Base-by-base conservation (phyloP, 2,113 vertebrate species). In the Pomatorhinus ruficollis region DNA sequence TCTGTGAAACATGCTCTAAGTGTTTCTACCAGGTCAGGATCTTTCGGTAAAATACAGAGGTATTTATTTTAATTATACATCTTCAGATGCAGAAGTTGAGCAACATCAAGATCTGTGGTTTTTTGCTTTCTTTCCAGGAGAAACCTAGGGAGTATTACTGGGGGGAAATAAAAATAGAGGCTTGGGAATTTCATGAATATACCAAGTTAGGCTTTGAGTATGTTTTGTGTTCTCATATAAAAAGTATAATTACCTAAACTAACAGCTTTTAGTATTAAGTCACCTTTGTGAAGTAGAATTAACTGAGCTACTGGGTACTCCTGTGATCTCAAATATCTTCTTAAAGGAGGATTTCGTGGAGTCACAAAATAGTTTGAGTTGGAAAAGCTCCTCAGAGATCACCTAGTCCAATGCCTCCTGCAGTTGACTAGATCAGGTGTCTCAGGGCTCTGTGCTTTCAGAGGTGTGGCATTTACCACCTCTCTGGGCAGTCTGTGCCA, bases 81-180 rank as follows among this genome's bases (percentile, higher is more conserved):
- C 12, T 89, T 74, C 42, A 74, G 37, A 57, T 42, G 20, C 10
- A 52, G 40, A 68, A 81, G 21, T 11, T 83, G 8, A 77, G 15
- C 11, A 83, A 45, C n/a, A 45, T 64, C n/a, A 64, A 60, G n/a
- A 80, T 5, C 24, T 72, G 40, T 72, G 49, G 24, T 61, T 85
- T 83, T 74, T 37, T 66, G 20, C 9, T 49, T 92, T 76, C 16
- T 31, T 80, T 35, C 1, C 6, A 42, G 39, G 5, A 56, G 11
- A 79, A 71, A 52, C 3, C 8, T 76, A 56, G 16, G 8, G 5
- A 90, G 2, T 22, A 35, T 47, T 56, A 27, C 35, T 22, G 2
- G 6, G 1, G 4, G 5, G 5, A 44, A n/a, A 45, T 78, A 49
- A 47, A 56, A 33, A 6, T 4, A 52, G 2, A 15, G 6, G 1